Evolutionary conservation across 2,888 invertebrate species (phyloP).

Genomic region (Leptogaster cylindrica): DNA sequence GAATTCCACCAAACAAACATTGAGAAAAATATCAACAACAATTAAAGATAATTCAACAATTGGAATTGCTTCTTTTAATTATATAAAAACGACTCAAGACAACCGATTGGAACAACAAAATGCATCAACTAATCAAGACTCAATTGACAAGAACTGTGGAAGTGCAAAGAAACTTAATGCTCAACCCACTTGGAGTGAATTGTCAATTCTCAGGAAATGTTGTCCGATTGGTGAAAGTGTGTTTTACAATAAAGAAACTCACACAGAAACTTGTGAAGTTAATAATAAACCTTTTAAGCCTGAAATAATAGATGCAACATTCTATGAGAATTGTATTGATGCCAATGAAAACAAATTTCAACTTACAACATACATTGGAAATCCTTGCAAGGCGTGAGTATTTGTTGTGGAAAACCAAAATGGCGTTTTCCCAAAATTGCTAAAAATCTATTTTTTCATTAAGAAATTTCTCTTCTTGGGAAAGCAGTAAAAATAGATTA

Average conservation of each 20-base stretch:
- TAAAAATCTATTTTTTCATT: too few species aligned
- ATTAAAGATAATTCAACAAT: too few species aligned
- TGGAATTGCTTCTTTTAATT: too few species aligned
- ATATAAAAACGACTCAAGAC: too few species aligned
- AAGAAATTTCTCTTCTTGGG: too few species aligned
- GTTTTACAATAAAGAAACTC: slow-evolving; percentile 51
- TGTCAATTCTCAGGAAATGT: slow-evolving; percentile 62
- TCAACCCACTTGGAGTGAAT: slow-evolving; percentile 52
- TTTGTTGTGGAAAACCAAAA: too few species aligned
- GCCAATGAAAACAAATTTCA: slow-evolving; percentile 54
- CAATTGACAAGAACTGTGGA: not conserved
- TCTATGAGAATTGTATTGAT: slow-evolving; percentile 60
- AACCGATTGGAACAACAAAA: too few species aligned
- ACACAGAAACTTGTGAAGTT: slow-evolving; percentile 47
- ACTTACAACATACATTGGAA: slow-evolving; percentile 55
- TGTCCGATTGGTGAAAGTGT: slow-evolving; percentile 58
- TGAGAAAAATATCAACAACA: too few species aligned
- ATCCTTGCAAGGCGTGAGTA: slow-evolving; percentile 59
- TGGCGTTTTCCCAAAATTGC: too few species aligned
- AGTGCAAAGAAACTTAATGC: slow-evolving; percentile 45
- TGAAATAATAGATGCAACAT: slow-evolving; percentile 54
- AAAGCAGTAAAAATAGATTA: too few species aligned
- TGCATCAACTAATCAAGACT: too few species aligned
- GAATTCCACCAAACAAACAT: too few species aligned
- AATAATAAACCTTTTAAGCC: slow-evolving; percentile 48